phyloP scores from a whole-genome alignment of 2,888 invertebrate genomes.

The Elysia crispata region DNA sequence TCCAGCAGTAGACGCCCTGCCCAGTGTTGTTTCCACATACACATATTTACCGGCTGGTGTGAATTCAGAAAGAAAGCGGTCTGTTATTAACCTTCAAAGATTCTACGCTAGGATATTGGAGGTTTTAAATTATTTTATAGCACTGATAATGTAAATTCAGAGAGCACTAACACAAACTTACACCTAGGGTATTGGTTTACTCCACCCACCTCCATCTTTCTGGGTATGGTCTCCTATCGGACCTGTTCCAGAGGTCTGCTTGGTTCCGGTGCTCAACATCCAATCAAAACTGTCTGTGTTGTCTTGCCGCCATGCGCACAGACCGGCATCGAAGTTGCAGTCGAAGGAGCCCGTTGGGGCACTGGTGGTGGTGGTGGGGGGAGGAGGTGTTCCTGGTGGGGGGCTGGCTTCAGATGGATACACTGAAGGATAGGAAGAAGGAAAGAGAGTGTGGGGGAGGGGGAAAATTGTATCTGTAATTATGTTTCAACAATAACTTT shows the following conservation, averaged over 20 bases:
- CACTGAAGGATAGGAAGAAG: constrained; percentile 24
- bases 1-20: constrained; percentile 45
- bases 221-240: constrained; percentile 56
- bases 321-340: constrained; percentile 68
- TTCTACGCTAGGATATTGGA: too few species aligned
- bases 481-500: too few species aligned
- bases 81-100: too few species aligned
- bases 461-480: too few species aligned
- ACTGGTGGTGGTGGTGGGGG: constrained; percentile 32
- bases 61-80: too few species aligned
- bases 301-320: constrained; percentile 69
- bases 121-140: too few species aligned
- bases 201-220: constrained; percentile 39
- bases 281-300: constrained; percentile 68
- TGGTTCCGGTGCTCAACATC: constrained; percentile 61
- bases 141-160: too few species aligned
- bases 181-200: not conserved
- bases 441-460: too few species aligned
- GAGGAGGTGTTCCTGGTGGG: constrained; percentile 2
- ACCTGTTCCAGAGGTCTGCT: constrained; percentile 61
- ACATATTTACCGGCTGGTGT: constrained; percentile 67
- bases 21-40: constrained; percentile 70
- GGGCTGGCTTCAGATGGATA: constrained; percentile 28
- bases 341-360: constrained; percentile 54
- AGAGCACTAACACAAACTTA: not conserved